These are phyloP conservation scores for Cranoglanis bouderius DNA, from an alignment of 2,113 vertebrate genomes.

Conservation along the genomic window DNA sequence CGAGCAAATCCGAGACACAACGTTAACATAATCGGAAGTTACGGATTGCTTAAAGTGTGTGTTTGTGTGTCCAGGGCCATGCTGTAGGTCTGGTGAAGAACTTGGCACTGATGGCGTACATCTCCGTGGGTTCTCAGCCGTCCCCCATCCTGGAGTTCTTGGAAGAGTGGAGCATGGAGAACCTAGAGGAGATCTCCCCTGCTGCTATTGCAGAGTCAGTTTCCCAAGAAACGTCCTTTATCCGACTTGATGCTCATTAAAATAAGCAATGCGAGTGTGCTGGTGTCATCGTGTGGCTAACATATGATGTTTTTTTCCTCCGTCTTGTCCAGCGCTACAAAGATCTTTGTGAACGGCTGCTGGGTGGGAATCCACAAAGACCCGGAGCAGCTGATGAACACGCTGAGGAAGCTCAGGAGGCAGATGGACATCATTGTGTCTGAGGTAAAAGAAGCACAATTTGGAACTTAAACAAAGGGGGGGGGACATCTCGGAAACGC, in stretches of 20 bases:
- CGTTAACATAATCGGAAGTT: background rate
- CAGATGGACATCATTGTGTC: conserved; percentile 99
- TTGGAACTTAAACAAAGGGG: background rate
- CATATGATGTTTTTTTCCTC: background rate
- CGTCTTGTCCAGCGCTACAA: conserved; percentile 82
- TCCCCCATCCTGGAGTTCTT: conserved; percentile 98
- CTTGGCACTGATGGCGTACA: conserved; percentile 97
- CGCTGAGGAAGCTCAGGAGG: conserved; percentile 88
- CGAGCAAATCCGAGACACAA: too few species aligned
- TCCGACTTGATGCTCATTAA: background rate
- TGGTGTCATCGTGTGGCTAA: background rate
- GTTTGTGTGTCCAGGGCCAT: conserved; percentile 80
- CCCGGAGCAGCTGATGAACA: conserved; percentile 98
- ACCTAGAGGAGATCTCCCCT: conserved; percentile 97
- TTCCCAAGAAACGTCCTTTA: background rate
- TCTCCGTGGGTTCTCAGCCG: conserved; percentile 97
- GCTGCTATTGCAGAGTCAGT: conserved; percentile 97
- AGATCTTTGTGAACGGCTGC: conserved; percentile 99
- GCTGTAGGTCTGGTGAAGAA: conserved; percentile 99
- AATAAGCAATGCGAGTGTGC: background rate
- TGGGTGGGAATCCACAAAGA: conserved; percentile 99
- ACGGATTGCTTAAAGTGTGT: background rate
- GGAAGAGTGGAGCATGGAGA: conserved; percentile 99
- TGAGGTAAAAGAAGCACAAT: conserved; percentile 74
- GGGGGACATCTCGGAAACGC: background rate